A percentile compares a stretch with the other conserved stretches of the same genome.
Conservation (phyloP, 2,888 invertebrate genomes). For the Drosophila borborema region DNA sequence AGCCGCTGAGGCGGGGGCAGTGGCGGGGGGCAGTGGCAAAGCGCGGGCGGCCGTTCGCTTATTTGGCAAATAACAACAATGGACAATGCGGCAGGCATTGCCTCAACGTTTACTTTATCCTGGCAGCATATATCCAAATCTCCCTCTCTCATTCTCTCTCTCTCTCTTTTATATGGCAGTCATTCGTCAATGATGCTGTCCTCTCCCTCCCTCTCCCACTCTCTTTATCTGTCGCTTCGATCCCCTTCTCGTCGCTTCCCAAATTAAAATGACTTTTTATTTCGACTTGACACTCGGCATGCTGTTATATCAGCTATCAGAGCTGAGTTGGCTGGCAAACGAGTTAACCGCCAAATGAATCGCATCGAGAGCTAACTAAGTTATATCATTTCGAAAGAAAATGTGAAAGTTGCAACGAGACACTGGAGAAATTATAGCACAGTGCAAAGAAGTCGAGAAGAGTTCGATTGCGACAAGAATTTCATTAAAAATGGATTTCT, state of each 20-base stretch:
- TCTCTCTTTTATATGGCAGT: slow-evolving; percentile 14
- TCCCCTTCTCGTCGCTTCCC: slow-evolving; percentile 36
- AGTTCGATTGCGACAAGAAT: neutral
- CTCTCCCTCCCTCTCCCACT: neutral
- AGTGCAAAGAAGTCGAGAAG: neutral
- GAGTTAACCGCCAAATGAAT: slow-evolving; percentile 20
- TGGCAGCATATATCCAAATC: slow-evolving; percentile 35
- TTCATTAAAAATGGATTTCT: too few species aligned
- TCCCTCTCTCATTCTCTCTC: neutral
- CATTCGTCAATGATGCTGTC: slow-evolving; percentile 16
- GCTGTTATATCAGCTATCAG: slow-evolving; percentile 19
- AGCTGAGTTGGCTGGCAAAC: slow-evolving; percentile 11
- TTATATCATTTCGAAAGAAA: slow-evolving; percentile 37
- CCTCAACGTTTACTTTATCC: slow-evolving; percentile 53
- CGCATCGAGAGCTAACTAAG: slow-evolving; percentile 19
- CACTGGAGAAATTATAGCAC: slow-evolving; percentile 24
- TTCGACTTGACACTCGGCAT: slow-evolving; percentile 55
- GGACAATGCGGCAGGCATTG: slow-evolving; percentile 24
- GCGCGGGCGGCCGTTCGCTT: slow-evolving; percentile 51
- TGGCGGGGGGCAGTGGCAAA: neutral
- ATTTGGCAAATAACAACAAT: slow-evolving; percentile 78
- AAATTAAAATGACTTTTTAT: slow-evolving; percentile 69
- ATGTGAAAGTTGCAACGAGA: slow-evolving; percentile 31
- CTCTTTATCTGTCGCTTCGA: neutral
- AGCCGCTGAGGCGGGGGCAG: neutral